A percentile compares a stretch with the other conserved stretches of the same genome.
Evolutionary conservation across 2,797 vertebrate genomes (phyloP).

Genomic region (Euthynnus affinis): DNA sequence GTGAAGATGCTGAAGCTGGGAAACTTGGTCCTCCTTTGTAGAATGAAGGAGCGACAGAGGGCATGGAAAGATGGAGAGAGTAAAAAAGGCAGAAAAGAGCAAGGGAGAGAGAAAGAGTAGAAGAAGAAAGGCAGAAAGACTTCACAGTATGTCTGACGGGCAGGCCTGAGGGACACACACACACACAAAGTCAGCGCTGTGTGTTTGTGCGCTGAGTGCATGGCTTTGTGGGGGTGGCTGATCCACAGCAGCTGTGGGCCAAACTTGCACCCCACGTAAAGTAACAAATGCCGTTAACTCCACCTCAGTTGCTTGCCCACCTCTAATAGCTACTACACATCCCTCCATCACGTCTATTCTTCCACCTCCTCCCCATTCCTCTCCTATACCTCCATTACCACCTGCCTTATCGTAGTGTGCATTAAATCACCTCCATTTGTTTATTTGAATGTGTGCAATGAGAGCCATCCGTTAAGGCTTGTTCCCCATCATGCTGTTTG

Average conservation of each 20-base stretch:
- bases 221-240: constrained; percentile 68
- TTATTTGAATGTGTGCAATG: constrained; percentile 80
- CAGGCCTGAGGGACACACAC: constrained; percentile 69
- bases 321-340: constrained; percentile 46
- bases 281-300: constrained; percentile 73
- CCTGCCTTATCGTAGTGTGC: constrained; percentile 73
- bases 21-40: constrained; percentile 52
- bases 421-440: constrained; percentile 85
- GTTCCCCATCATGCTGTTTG: constrained; percentile 78
- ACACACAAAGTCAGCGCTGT: constrained; percentile 36
- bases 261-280: constrained; percentile 62
- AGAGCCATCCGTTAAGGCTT: constrained; percentile 80
- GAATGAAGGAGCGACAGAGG: constrained; percentile 43
- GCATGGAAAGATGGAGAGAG: constrained; percentile 44
- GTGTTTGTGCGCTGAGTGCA: constrained; percentile 55
- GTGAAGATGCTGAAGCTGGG: constrained; percentile 44
- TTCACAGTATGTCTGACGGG: constrained; percentile 79
- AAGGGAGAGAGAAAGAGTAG: constrained; percentile 49
- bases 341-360: constrained; percentile 56
- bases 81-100: constrained; percentile 23
- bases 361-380: constrained; percentile 48
- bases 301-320: constrained; percentile 59
- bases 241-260: constrained; percentile 73
- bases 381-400: constrained; percentile 72
- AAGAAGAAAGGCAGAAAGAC: constrained; percentile 73